These are phyloP conservation scores for Eupithecia exiguata DNA, from an alignment of 2,888 invertebrate genomes.

Conservation along the genomic window DNA sequence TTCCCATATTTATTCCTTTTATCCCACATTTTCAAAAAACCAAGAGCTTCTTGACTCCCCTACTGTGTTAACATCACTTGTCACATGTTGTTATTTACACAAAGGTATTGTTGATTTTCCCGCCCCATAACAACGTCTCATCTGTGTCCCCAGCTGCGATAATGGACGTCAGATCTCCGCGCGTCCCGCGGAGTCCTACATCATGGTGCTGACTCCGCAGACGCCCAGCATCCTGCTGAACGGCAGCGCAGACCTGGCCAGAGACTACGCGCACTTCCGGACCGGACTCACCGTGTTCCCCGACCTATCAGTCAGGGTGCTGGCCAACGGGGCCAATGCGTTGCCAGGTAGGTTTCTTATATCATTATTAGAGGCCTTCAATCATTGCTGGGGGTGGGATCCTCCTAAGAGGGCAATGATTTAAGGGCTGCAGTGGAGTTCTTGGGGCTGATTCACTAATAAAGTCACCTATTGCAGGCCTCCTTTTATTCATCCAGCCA, in stretches of 20 bases:
- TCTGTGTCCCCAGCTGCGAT: conserved; percentile 84
- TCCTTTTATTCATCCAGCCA: too few species aligned
- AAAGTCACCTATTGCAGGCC: too few species aligned
- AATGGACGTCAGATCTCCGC: conserved; percentile 89
- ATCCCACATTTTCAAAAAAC: too few species aligned
- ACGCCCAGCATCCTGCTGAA: conserved; percentile 92
- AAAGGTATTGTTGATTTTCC: not conserved
- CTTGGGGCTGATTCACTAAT: too few species aligned
- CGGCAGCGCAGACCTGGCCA: conserved; percentile 91
- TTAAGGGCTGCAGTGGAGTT: too few species aligned
- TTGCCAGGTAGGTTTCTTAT: conserved; percentile 44
- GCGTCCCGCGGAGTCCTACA: conserved; percentile 91
- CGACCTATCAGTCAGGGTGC: conserved; percentile 90
- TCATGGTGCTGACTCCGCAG: conserved; percentile 94
- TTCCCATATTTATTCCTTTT: too few species aligned
- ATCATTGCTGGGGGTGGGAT: too few species aligned
- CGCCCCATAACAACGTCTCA: not conserved
- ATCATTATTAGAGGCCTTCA: too few species aligned
- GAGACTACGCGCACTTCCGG: conserved; percentile 93
- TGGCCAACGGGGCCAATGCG: conserved; percentile 54
- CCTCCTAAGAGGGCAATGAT: too few species aligned
- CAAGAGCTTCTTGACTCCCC: too few species aligned
- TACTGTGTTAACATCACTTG: too few species aligned
- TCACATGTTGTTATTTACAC: too few species aligned
- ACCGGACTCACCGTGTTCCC: conserved; percentile 95